phyloP scores from a whole-genome alignment of 1,140 invertebrate species.

The Agrypnia vestita region DNA sequence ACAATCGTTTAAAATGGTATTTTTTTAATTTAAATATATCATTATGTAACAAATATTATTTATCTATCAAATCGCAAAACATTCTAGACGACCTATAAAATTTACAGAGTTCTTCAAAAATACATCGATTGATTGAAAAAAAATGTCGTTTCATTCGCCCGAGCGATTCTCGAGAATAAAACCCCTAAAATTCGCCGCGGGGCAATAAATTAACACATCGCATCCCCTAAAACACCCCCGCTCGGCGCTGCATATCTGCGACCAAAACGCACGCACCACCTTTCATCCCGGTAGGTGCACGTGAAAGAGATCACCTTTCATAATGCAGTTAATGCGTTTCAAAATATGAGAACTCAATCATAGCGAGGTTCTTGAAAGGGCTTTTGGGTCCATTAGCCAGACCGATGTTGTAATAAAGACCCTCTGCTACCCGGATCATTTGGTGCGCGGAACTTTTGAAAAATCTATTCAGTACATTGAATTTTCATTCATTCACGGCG shows the following conservation, averaged over 20 bases:
- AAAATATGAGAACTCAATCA: conserved; percentile 19
- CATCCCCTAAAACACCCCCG: background rate
- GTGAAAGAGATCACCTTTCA: no score
- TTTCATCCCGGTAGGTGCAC: no score
- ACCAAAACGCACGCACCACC: no score
- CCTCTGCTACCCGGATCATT: conserved; percentile 19
- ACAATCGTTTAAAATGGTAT: no score
- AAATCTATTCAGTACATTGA: background rate
- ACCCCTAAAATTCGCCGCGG: background rate
- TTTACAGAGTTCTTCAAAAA: no score
- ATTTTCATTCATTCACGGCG: background rate
- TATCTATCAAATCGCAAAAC: no score
- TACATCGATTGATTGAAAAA: background rate
- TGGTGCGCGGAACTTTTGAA: background rate
- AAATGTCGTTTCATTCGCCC: background rate
- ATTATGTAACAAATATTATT: no score
- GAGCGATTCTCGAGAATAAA: conserved; percentile 2
- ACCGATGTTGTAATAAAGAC: background rate
- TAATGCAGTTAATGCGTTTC: conserved; percentile 7
- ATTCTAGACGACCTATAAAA: no score
- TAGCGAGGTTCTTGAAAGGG: background rate
- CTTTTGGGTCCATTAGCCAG: background rate
- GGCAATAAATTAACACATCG: background rate
- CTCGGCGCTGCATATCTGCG: no score
- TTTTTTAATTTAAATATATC: no score